phyloP scores from a whole-genome alignment of 1,140 invertebrate species.

The Hyphantria cunea region DNA sequence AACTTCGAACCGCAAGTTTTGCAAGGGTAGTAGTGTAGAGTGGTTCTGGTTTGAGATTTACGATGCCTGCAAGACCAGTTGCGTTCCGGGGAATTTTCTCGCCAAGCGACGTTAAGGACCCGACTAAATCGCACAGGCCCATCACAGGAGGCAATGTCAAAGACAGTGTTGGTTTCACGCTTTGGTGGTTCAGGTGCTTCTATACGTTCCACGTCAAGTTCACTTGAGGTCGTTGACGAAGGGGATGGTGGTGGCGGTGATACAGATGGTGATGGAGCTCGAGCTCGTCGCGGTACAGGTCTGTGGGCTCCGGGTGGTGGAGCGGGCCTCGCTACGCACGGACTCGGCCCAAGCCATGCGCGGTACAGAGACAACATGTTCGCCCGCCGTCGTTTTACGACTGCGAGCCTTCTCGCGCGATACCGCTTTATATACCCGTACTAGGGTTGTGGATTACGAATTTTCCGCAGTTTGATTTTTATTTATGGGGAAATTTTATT shows the following conservation, averaged over 20 bases:
- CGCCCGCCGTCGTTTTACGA: constrained; percentile 41
- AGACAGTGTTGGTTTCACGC: constrained; percentile 69
- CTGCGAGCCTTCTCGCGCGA: constrained; percentile 42
- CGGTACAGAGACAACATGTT: constrained; percentile 86
- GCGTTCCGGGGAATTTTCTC: constrained; percentile 70
- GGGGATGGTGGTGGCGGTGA: constrained; percentile 56
- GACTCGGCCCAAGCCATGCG: constrained; percentile 83
- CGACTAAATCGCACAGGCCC: constrained; percentile 90
- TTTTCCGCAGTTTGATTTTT: constrained; percentile 6
- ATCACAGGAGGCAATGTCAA: constrained; percentile 93
- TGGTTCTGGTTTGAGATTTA: constrained; percentile 84
- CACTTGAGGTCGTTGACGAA: constrained; percentile 56
- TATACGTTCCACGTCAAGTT: constrained; percentile 64
- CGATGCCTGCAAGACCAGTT: constrained; percentile 79
- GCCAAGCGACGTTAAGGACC: constrained; percentile 63
- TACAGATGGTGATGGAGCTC: constrained; percentile 52
- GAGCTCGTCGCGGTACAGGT: constrained; percentile 61
- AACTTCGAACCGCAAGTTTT: constrained; percentile 96
- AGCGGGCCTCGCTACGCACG: constrained; percentile 70
- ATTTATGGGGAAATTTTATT: not conserved
- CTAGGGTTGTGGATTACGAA: constrained; percentile 1
- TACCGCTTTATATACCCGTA: constrained; percentile 44
- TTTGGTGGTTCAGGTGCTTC: constrained; percentile 52
- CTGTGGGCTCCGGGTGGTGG: constrained; percentile 68
- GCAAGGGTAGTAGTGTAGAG: constrained; percentile 95